Conservation (phyloP, 1,140 invertebrate genomes). For the Oreohelix idahoensis region DNA sequence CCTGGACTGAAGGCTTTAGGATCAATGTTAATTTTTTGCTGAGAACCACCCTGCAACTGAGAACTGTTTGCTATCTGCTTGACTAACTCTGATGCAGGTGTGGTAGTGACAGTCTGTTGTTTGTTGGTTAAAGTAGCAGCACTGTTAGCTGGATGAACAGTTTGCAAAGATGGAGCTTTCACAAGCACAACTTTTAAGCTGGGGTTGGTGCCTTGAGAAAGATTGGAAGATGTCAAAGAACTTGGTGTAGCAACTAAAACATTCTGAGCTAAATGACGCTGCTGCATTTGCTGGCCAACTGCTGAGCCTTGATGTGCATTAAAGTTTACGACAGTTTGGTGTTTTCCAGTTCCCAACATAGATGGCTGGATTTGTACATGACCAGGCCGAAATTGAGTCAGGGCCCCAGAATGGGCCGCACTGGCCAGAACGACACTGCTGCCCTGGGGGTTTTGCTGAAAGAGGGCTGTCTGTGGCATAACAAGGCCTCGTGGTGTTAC, state of each 20-base stretch:
- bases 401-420: not conserved
- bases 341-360: not conserved
- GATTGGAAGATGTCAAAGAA: not conserved
- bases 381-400: not conserved
- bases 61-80: constrained; percentile 27
- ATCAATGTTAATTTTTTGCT: not conserved
- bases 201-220: not conserved
- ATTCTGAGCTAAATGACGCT: not conserved
- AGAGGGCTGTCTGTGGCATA: constrained; percentile 47
- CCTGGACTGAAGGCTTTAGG: not conserved
- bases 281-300: constrained; percentile 14
- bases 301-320: too few species aligned
- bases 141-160: not conserved
- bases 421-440: not conserved
- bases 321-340: too few species aligned
- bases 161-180: not conserved
- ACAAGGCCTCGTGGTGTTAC: constrained; percentile 51
- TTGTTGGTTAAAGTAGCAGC: not conserved
- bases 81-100: constrained; percentile 34
- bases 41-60: constrained; percentile 1
- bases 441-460: constrained; percentile 16
- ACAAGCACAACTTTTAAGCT: constrained; percentile 23
- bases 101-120: not conserved
- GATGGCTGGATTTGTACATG: not conserved
- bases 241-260: not conserved